phyloP scores from a whole-genome alignment of 2,113 vertebrate species.

The Cariama cristata region DNA sequence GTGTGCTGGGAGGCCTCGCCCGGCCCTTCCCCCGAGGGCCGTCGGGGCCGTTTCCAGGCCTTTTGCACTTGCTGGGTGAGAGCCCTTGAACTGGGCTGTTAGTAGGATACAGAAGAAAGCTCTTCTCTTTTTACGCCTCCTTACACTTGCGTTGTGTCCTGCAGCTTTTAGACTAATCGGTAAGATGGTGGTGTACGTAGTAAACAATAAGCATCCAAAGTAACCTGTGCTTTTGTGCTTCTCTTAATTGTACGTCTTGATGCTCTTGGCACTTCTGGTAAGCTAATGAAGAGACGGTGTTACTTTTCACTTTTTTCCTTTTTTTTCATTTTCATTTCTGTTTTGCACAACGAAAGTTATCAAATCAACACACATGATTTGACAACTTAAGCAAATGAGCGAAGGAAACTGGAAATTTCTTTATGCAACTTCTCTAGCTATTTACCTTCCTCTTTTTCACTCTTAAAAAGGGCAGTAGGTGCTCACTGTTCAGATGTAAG shows the following conservation, averaged over 20 bases:
- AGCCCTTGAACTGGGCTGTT: neutral
- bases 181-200: neutral
- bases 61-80: neutral
- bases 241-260: accelerated
- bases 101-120: accelerated
- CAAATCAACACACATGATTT: neutral
- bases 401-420: neutral
- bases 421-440: neutral
- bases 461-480: neutral
- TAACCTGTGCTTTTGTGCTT: neutral
- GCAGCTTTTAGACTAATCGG: accelerated
- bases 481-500: neutral
- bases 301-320: accelerated
- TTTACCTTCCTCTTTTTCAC: neutral
- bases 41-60: accelerated
- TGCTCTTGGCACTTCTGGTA: neutral
- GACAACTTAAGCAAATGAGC: neutral
- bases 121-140: accelerated
- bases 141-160: accelerated
- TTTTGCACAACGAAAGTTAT: accelerated
- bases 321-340: neutral
- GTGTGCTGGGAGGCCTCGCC: neutral
- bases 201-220: accelerated
- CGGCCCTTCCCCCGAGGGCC: accelerated
- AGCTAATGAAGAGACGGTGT: neutral